Conservation (phyloP, 1,140 invertebrate genomes). For the Temnothorax curvispinosus region DNA sequence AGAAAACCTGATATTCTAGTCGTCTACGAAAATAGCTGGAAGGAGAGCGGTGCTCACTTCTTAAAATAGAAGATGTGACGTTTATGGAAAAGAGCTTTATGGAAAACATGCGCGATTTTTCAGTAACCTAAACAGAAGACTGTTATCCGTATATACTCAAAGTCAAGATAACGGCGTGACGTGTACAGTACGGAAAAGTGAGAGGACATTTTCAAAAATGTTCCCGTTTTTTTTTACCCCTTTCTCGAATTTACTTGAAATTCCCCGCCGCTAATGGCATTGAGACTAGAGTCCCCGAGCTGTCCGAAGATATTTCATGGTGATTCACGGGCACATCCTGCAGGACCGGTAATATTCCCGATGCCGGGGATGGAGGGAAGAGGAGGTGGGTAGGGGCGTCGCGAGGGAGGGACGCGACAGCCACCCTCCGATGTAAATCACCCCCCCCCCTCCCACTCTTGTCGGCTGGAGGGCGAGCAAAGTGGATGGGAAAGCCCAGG, state of each 20-base stretch:
- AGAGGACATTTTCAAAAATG: conserved; percentile 5
- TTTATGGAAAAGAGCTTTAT: background rate
- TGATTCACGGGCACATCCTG: conserved; percentile 70
- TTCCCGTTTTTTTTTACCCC: conserved; percentile 6
- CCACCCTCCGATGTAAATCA: conserved; percentile 71
- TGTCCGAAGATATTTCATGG: conserved; percentile 69
- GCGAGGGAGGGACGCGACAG: conserved; percentile 1
- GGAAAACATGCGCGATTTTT: background rate
- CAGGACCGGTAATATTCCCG: conserved; percentile 70
- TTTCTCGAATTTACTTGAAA: conserved; percentile 18
- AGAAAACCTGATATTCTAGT: background rate
- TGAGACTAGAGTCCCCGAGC: conserved; percentile 55
- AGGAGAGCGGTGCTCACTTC: background rate
- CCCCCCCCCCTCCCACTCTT: background rate
- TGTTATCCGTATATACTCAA: background rate
- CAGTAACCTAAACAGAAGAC: background rate
- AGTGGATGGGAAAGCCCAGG: conserved; percentile 61
- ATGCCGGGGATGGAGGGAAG: conserved; percentile 4
- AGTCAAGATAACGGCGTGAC: background rate
- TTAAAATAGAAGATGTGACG: conserved; percentile 24
- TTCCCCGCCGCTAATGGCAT: conserved; percentile 63
- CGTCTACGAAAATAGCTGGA: background rate
- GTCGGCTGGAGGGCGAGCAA: conserved; percentile 17
- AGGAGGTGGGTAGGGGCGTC: background rate
- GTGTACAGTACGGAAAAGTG: background rate